Evolutionary conservation across 2,888 invertebrate genomes (phyloP), one percentile per base, ranked within the genome.

Genomic region (Ornithoptera priamus): DNA sequence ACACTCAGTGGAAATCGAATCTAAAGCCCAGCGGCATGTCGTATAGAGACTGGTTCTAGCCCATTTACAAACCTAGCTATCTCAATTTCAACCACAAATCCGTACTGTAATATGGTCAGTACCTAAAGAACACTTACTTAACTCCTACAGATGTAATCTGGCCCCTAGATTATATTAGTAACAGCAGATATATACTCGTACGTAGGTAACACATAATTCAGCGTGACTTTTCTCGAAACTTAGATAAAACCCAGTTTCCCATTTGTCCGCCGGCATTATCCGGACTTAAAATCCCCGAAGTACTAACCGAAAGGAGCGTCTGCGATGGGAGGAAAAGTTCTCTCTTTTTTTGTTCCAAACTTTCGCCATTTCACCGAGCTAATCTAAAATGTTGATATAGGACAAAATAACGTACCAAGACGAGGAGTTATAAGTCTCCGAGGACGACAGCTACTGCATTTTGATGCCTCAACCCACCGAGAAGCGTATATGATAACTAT

Each of bases 281-380:
- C 24, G 63, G 70, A 70, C 63, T 70, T 67, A 60, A 70, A 70
- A 67, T 70, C 70, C 70, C 70, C n/a, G 63, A 39, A 63, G 70
- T 53, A 58, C 66, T 65, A 70, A 70, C 70, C 62, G 59, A 70
- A 70, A 70, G 67, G 30, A 70, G 63, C 63, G 58, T 63, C 60
- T 59, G 59, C 66, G 63, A 20, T 39, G 59, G 4, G 50, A 20
- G 18, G 63, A 67, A 59, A 30, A 46, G 46, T 46, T 46, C 46
- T 15, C 10, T 20, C 30, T 67, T 67, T 67, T 67, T 63, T 60
- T 39, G 64, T 59, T 62, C 20, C 59, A 17, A 70, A 70, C 70
- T 70, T 70, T 67, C 39, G 53, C 67, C 39, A 62, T 66, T 70
- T 60, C 36, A 50, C 62, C 66, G 36, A 30, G 22, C 61, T 56